Conservation (phyloP, 2,888 invertebrate genomes). For the Acrobasis repandana region DNA sequence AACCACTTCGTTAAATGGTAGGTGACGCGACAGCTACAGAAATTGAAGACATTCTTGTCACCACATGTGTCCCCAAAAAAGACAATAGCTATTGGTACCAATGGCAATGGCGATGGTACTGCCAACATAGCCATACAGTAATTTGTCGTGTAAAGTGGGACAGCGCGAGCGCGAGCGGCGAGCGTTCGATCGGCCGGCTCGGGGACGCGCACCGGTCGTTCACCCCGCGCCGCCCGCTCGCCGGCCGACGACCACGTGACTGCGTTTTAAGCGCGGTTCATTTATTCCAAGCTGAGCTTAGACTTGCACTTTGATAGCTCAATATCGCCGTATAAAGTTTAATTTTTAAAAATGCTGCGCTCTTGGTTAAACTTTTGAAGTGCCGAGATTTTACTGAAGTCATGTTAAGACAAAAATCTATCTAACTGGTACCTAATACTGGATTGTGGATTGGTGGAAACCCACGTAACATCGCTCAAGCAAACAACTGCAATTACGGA, state of each 20-base stretch:
- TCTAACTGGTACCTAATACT: not conserved
- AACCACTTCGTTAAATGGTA: not conserved
- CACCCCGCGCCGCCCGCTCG: constrained; percentile 54
- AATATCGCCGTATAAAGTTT: not conserved
- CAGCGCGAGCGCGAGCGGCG: constrained; percentile 43
- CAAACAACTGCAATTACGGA: constrained; percentile 17
- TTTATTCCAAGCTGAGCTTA: constrained; percentile 21
- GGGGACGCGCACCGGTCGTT: constrained; percentile 75
- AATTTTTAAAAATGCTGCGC: not conserved
- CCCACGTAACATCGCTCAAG: constrained; percentile 13
- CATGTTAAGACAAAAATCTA: not conserved
- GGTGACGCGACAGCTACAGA: not conserved
- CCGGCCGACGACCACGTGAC: constrained; percentile 52
- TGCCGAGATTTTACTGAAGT: not conserved
- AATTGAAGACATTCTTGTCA: not conserved
- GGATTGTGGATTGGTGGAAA: not conserved
- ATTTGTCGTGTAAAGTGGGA: constrained; percentile 50
- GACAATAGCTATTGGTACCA: constrained; percentile 2
- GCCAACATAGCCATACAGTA: constrained; percentile 37
- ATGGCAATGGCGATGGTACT: constrained; percentile 13
- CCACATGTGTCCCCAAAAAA: constrained; percentile 2
- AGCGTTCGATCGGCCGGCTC: constrained; percentile 66
- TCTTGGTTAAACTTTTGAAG: not conserved
- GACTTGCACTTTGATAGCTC: constrained; percentile 11
- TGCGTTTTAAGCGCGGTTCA: constrained; percentile 40